Evolutionary conservation across 2,113 vertebrate genomes (phyloP).

Genomic region (Felis chaus): DNA sequence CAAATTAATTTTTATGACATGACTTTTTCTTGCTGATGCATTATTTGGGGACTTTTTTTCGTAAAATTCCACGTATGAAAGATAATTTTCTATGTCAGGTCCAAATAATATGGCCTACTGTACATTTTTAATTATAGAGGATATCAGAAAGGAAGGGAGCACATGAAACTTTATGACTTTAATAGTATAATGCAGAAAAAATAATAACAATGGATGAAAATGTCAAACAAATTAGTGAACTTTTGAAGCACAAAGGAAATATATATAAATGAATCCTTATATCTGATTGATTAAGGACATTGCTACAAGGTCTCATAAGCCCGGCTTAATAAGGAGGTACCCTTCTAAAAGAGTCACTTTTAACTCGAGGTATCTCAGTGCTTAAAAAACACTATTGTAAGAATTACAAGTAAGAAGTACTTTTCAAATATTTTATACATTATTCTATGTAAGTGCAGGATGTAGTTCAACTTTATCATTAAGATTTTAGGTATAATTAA

Average conservation of each 20-base stretch:
- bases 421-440: neutral
- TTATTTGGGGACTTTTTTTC: neutral
- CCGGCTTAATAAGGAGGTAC: neutral
- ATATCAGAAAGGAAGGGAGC: neutral
- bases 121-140: neutral
- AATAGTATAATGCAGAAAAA: conserved; percentile 13
- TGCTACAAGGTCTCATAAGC: neutral
- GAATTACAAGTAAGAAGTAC: neutral
- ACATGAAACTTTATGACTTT: neutral
- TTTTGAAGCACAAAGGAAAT: neutral
- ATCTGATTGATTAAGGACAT: neutral
- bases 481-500: neutral
- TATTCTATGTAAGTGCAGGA: neutral
- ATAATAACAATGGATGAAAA: neutral
- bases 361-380: neutral
- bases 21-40: neutral
- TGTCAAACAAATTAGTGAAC: neutral
- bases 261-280: neutral
- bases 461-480: neutral
- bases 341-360: neutral
- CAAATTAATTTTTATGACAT: neutral
- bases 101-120: neutral
- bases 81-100: neutral
- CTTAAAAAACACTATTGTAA: neutral
- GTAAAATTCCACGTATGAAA: neutral